Base-by-base conservation (phyloP, 2,113 vertebrate species). In the Murina feae region DNA sequence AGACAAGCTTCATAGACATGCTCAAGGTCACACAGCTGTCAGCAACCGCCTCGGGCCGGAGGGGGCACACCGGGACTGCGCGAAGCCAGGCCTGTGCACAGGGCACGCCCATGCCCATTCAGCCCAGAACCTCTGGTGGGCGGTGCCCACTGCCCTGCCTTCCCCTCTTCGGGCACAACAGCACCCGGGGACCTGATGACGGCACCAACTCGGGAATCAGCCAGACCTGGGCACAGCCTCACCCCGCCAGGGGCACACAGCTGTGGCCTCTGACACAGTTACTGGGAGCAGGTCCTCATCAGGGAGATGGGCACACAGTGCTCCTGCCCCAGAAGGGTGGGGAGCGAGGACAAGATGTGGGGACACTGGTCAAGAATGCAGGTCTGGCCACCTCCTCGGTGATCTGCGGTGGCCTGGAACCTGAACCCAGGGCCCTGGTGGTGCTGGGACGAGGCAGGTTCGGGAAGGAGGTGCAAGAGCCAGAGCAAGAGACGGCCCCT, bases 341-440 rank as follows among this genome's bases (percentile, higher is more conserved):
- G 74, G 51, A 63, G 28, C 30, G 23, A 32, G 42, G 65, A 17
- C 3, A 13, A 69, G 28, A 25, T 10, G n/a, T 10, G 4, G 12
- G 8, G 23, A 42, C 39, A 25, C 47, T 35, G n/a, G 88, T 58
- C 20, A 37, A 30, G 20, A 4, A 60, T 4, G 9, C 25, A 32
- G 6, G 16, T n/a, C 21, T 0, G 37, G 7, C 47, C 17, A 12
- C 6, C 4, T 10, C 9, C 65, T 30, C 35, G 8, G 7, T 0
- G 4, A 37, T 37, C 71, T 35, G 21, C 37, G 28, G 32, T 0
- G 0, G 32, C 17, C 37, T 37, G 17, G 44, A 12, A 12, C 35
- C 3, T 2, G 32, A 91, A 35, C 9, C 13, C 60, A 30, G 14
- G 5, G 13, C 18, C 30, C 25, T 9, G 53, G 44, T 12, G 8